These are phyloP conservation scores for Forbesichthys agassizii DNA, from an alignment of 2,113 vertebrate species.

Conservation along the genomic window DNA sequence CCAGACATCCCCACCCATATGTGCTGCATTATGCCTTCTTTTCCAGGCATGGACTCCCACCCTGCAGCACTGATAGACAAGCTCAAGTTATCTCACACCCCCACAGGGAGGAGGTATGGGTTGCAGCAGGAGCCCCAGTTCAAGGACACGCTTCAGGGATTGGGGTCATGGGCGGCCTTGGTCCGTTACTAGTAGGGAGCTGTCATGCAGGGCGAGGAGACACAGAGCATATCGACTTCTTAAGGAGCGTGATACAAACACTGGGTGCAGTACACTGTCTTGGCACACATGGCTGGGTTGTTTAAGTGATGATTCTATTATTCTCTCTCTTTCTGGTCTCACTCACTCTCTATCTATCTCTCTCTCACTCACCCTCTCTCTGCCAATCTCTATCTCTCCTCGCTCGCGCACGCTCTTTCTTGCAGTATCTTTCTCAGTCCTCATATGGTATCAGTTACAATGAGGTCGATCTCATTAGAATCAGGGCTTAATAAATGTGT, in stretches of 20 bases:
- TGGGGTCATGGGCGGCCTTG: background rate
- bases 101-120: background rate
- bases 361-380: conserved; percentile 6
- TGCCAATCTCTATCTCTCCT: conserved; percentile 1
- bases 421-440: background rate
- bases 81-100: background rate
- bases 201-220: background rate
- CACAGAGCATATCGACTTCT: background rate
- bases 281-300: too few relatives aligned
- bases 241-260: background rate
- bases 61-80: background rate
- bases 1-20: background rate
- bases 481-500: too few relatives aligned
- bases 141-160: background rate
- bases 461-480: too few relatives aligned
- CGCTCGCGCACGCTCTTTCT: conserved; percentile 2
- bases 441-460: too few relatives aligned
- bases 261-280: background rate
- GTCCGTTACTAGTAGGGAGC: background rate
- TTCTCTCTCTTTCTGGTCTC: background rate
- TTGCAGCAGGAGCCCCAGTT: background rate
- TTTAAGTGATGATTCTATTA: too few relatives aligned
- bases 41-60: background rate
- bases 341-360: conserved; percentile 14
- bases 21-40: conserved; percentile 18